phyloP scores from a whole-genome alignment of 1,140 invertebrate genomes.

The Cryptotermes secundus region DNA sequence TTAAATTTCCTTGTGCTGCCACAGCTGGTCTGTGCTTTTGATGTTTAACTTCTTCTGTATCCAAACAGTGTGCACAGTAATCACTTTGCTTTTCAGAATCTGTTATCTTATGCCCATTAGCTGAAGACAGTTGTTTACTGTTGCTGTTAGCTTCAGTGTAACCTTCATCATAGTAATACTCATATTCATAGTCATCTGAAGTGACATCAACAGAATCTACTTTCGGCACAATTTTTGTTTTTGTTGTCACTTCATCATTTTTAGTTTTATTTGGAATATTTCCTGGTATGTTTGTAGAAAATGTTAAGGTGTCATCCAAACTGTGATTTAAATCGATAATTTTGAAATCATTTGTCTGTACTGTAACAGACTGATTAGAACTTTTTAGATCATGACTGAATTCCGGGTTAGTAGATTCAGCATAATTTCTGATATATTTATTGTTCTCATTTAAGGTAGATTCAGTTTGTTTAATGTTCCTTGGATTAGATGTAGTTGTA shows the following conservation, averaged over 20 bases:
- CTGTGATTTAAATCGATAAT: neutral
- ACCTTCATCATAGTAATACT: neutral
- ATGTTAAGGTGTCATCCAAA: neutral
- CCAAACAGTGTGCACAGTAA: neutral
- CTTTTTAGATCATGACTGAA: neutral
- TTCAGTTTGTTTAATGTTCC: neutral
- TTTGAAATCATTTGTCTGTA: neutral
- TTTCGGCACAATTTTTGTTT: too few species aligned
- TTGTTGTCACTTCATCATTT: neutral
- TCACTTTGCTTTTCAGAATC: neutral
- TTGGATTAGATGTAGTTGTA: neutral
- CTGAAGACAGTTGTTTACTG: neutral
- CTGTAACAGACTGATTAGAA: neutral
- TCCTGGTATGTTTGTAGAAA: neutral
- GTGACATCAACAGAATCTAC: neutral
- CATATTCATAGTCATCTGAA: neutral
- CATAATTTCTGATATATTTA: neutral
- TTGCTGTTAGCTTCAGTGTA: neutral
- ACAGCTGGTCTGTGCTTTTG: neutral
- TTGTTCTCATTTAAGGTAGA: neutral
- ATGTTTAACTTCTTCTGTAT: neutral
- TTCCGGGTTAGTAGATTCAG: neutral
- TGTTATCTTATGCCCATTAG: neutral
- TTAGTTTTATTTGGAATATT: neutral
- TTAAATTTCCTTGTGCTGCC: neutral